Base-by-base conservation (phyloP, 2,888 invertebrate species). In the Lepidonotus clava region DNA sequence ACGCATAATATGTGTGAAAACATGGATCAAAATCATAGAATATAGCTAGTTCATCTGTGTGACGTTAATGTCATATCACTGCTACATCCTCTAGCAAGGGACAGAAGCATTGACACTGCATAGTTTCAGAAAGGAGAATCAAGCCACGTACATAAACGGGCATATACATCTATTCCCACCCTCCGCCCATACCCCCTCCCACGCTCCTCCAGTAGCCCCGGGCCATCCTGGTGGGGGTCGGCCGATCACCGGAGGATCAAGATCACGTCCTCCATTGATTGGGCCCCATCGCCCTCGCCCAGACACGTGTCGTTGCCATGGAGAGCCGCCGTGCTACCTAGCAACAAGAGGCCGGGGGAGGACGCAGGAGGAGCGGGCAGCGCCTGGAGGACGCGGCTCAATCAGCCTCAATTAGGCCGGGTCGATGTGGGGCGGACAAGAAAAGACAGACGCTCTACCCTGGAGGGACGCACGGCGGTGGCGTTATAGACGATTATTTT, bases 291-390 rank as follows among this genome's bases (percentile, higher is more conserved):
- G n/a, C n/a, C 51, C 46, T 41, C 28, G 5, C 24, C 46, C 24
- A 5, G 80, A 80, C 80, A 80, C 80, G 46, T 80, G 80, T 80
- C 80, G 80, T 80, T 80, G 80, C 80, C 51, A 80, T 80, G 80
- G 80, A 41, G 80, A 46, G 46, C 24, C 46, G 46, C 8, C 24
- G 28, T 34, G 46, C 24, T 32, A 32, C 80, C 80, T 80, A 80
- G 80, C 80, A 80, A 80, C 41, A 46, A 46, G 80, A 41, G 46
- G 41, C 24, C n/a, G 80, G 51, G 80, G 71, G 71, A 28, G 80
- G 80, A 11, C 11, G 41, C 51, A 14, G 80, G 80, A 41, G 41
- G 80, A 28, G 41, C 80, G 21, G 46, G 6, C 14, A 46, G 6
- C 28, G 41, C 28, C 80, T 80, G 80, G 80, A 80, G 51, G 80